Evolutionary conservation across 37 sponge, comb jelly and placozoan species (phyloP), one percentile per base, ranked within the genome.

Genomic region (Theonella swinhoei): DNA sequence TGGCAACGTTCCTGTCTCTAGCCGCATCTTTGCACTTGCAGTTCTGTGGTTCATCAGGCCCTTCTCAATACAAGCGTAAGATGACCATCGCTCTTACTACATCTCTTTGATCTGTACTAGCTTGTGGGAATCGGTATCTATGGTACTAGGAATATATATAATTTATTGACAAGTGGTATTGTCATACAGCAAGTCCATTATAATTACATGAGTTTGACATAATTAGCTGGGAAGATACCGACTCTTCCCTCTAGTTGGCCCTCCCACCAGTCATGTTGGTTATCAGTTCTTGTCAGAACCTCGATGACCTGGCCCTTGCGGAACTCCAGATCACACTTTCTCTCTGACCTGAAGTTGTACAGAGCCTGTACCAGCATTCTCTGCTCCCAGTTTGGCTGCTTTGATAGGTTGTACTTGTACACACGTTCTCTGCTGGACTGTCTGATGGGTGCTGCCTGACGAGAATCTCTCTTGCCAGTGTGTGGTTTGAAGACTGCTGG

Each of bases 261-360:
- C 85, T 98, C 99, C 99, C 99, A 98, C 99, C 99, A 98, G n/a
- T n/a, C n/a, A n/a, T n/a, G n/a, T n/a, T n/a, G n/a, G 5, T 39
- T 32, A 30, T 85, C 93, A n/a, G 99, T 98, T 24, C 89, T 42
- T n/a, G 90, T 89, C 33, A 96, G 33, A 20, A 98, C 72, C 42
- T 80, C 79, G 38, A 98, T 98, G 26, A 86, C 72, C 75, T 95
- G 97, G 19, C 94, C 95, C 64, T 91, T 92, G 60, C 88, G 70
- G 75, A 98, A 98, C 80, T 91, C 87, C 20, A 98, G 80, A 67
- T 98, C 98, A 86, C 96, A 95, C 36, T 84, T 76, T 88, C 90
- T 84, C 77, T 98, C 90, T 4, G 87, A 92, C 24, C 68, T 79
- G 84, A 85, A 98, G 71, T 88, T 70, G 77, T 83, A 96, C 81